phyloP scores from a whole-genome alignment of 37 sponge, comb jelly and placozoan species.

The Eunapius fragilis region DNA sequence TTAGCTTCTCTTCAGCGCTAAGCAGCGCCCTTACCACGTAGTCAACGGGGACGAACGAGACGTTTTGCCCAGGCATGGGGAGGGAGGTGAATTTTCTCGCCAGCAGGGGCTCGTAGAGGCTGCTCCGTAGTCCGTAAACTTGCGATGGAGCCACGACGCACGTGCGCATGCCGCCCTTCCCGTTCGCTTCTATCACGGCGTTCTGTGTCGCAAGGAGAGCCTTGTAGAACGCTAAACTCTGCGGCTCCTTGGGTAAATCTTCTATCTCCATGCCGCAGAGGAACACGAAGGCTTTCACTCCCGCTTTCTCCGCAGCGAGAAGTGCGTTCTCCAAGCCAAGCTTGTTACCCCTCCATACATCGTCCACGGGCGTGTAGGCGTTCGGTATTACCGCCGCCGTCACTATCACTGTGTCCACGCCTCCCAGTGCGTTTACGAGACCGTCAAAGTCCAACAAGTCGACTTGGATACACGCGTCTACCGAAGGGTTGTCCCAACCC shows the following conservation, averaged over 20 bases:
- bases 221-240: constrained; percentile 19
- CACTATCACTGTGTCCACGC: constrained; percentile 71
- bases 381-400: constrained; percentile 51
- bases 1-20: constrained; percentile 50
- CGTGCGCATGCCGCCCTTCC: constrained; percentile 37
- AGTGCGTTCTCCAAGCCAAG: constrained; percentile 31
- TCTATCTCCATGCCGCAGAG: constrained; percentile 11
- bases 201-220: constrained; percentile 11
- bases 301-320: constrained; percentile 41
- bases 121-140: constrained; percentile 55
- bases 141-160: constrained; percentile 51
- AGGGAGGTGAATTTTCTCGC: constrained; percentile 36
- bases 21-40: constrained; percentile 36
- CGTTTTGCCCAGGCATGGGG: constrained; percentile 18
- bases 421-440: constrained; percentile 53
- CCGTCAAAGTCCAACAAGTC: constrained; percentile 72
- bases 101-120: constrained; percentile 13
- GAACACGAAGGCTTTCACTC: constrained; percentile 63
- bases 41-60: constrained; percentile 40
- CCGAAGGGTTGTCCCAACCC: constrained; percentile 48
- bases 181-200: constrained; percentile 26
- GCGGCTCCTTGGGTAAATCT: background rate
- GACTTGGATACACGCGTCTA: constrained; percentile 67
- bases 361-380: constrained; percentile 45
- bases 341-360: constrained; percentile 50